phyloP scores from a whole-genome alignment of 2,797 vertebrate genomes.

The Anisognathus igniventris region DNA sequence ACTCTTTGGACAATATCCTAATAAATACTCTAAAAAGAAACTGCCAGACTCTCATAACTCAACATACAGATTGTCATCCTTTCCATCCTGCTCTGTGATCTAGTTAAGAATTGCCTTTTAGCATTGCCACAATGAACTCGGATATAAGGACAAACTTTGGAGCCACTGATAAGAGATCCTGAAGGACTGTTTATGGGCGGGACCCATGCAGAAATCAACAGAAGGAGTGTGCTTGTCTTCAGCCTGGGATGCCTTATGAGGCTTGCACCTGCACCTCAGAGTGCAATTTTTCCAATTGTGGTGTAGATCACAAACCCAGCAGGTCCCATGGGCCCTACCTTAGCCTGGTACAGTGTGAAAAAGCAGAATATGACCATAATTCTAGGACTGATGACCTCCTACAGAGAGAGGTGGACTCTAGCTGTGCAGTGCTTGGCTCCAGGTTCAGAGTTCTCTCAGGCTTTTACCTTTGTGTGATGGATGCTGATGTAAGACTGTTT shows the following conservation, averaged over 20 bases:
- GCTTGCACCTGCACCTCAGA: background rate
- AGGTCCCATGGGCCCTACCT: background rate
- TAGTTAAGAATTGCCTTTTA: background rate
- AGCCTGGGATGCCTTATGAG: background rate
- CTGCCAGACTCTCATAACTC: background rate
- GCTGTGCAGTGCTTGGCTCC: background rate
- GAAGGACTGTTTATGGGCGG: background rate
- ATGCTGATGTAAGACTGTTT: background rate
- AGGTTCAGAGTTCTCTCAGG: background rate
- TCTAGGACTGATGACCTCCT: background rate
- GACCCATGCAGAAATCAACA: background rate
- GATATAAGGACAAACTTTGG: background rate
- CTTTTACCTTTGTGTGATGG: background rate
- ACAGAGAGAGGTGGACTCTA: background rate
- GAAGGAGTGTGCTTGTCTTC: background rate
- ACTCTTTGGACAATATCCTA: slow-evolving; percentile 42
- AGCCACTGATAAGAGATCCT: background rate
- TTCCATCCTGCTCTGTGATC: background rate
- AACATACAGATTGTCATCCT: background rate
- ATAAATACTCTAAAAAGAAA: slow-evolving; percentile 37
- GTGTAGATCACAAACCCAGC: background rate
- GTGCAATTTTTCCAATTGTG: background rate
- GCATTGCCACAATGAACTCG: background rate
- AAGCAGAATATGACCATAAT: background rate
- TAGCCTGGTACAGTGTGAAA: background rate